Base-by-base conservation (phyloP, 2,797 vertebrate species). In the Tenualosa ilisha region DNA sequence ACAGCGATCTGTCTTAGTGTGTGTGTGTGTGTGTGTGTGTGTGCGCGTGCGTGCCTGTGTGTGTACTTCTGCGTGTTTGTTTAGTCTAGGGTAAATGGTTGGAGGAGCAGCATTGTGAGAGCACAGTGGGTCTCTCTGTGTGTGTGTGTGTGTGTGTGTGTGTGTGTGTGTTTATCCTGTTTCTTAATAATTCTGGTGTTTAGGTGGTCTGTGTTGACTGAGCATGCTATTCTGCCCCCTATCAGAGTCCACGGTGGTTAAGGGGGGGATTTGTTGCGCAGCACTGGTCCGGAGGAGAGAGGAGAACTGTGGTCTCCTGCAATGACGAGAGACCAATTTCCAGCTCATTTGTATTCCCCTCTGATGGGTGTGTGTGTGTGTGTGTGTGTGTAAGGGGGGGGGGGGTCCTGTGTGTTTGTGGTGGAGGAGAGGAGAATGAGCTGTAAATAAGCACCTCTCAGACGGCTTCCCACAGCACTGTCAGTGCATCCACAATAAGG, bases 401-500 rank as follows among this genome's bases (percentile, higher is more conserved):
- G 12, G 51, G 51, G 51, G 51, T 53, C 11, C 3, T 13, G 13
- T 13, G 12, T 53, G 51, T 15, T 65, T 75, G 51, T 37, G 43
- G 54, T 65, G 3, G 63, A 12, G 24, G 24, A 11, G 65, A 26
- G 65, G 56, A 50, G 81, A 50, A 72, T 65, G 81, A 75, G 79
- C 81, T 81, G 84, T 83, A 79, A 85, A 82, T 84, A 84, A 68
- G 63, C 79, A 63, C 46, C 87, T 50, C 65, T 50, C 72, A 84
- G 86, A 83, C 86, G 81, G 82, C 85, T 59, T 83, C 83, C 86
- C 83, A 86, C 84, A 86, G 65, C 83, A 89, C 15, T 82, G 84
- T 85, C 81, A 84, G 86, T 84, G 89, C 88, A 89, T 91, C 86
- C 85, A 85, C 89, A 87, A 93, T 92, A 89, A 91, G 91, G 82